A percentile compares a stretch with the other conserved stretches of the same genome.
Conservation (phyloP, 2,888 invertebrate species). For the Pheosia gnoma region DNA sequence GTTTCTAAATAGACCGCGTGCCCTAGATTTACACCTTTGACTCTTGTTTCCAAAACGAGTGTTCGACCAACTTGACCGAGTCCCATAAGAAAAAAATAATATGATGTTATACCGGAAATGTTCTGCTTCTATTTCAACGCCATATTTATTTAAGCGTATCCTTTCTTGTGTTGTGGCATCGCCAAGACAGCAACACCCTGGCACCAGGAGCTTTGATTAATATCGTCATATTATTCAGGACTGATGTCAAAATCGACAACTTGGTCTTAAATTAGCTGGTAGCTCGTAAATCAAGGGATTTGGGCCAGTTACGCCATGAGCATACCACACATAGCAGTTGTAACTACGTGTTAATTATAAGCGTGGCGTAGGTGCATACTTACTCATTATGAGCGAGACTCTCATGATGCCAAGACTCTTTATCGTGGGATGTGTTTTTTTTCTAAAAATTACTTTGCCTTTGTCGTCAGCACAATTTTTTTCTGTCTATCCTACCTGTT, state of each 20-base stretch:
- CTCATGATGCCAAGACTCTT: constrained; percentile 7
- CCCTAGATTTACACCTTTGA: no score
- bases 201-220: constrained; percentile 27
- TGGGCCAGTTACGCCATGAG: constrained; percentile 64
- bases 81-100: neutral
- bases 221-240: constrained; percentile 22
- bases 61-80: neutral
- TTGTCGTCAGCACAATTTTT: neutral
- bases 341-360: constrained; percentile 56
- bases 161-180: constrained; percentile 7
- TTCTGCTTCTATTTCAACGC: neutral
- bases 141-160: constrained; percentile 9
- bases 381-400: constrained; percentile 22
- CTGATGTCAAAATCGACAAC: constrained; percentile 54
- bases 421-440: neutral
- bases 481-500: neutral
- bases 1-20: no score
- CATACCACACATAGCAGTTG: constrained; percentile 60
- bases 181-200: constrained; percentile 24
- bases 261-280: constrained; percentile 70
- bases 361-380: constrained; percentile 3
- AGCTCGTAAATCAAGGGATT: constrained; percentile 69
- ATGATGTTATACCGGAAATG: neutral
- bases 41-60: no score
- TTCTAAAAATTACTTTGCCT: constrained; percentile 6